These are phyloP conservation scores for Euglossa dilemma DNA, from an alignment of 1,140 invertebrate species.

Conservation along the genomic window DNA sequence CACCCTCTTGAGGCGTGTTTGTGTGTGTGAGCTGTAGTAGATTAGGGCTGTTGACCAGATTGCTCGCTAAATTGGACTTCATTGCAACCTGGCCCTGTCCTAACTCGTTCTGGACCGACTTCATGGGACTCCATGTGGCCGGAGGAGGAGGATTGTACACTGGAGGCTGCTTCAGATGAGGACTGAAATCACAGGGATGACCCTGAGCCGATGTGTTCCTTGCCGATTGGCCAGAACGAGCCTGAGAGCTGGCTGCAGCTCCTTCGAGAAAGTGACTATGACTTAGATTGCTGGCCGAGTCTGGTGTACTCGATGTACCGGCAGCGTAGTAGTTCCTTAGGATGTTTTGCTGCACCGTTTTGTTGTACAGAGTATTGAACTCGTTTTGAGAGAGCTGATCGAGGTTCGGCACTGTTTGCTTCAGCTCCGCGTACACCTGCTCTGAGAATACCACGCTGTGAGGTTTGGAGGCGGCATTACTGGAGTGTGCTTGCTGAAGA, in stretches of 20 bases:
- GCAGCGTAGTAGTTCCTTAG: slow-evolving; percentile 75
- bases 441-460: slow-evolving; percentile 69
- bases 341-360: slow-evolving; percentile 80
- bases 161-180: slow-evolving; percentile 78
- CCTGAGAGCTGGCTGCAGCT: slow-evolving; percentile 38
- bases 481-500: slow-evolving; percentile 54
- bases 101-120: slow-evolving; percentile 75
- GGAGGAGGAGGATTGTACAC: slow-evolving; percentile 79
- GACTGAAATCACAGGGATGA: slow-evolving; percentile 72
- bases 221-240: background rate
- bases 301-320: slow-evolving; percentile 42
- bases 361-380: slow-evolving; percentile 81
- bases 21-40: slow-evolving; percentile 74
- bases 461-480: slow-evolving; percentile 16
- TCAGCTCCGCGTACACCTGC: slow-evolving; percentile 79
- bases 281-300: slow-evolving; percentile 45
- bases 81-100: slow-evolving; percentile 60
- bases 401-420: slow-evolving; percentile 78
- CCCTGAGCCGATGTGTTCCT: slow-evolving; percentile 59
- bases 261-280: slow-evolving; percentile 54
- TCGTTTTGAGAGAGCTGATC: slow-evolving; percentile 80
- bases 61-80: slow-evolving; percentile 59
- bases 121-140: slow-evolving; percentile 75
- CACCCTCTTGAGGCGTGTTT: slow-evolving; percentile 47
- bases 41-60: slow-evolving; percentile 68